A percentile compares a stretch with the other conserved stretches of the same genome.
Evolutionary conservation across 1,140 invertebrate species (phyloP).

Genomic region (Bombus picipes): DNA sequence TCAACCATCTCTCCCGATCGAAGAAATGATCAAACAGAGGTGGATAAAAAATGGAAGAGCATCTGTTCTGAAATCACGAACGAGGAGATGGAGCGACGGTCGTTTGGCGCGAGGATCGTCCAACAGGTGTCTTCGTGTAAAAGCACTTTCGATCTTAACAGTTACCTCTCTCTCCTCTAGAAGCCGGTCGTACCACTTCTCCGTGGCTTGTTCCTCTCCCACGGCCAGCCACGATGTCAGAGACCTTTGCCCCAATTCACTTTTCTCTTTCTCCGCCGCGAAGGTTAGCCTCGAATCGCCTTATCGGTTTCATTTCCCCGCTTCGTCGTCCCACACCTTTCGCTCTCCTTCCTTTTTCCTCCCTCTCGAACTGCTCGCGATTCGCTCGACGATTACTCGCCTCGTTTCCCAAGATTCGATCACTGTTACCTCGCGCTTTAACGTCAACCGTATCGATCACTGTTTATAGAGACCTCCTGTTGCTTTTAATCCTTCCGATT

Average conservation of each 20-base stretch:
- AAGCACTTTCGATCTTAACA: conserved; percentile 52
- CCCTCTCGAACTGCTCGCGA: not conserved
- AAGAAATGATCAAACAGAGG: not conserved
- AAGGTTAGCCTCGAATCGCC: conserved; percentile 32
- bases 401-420: not conserved
- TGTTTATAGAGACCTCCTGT: not conserved
- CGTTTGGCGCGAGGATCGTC: not conserved
- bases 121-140: conserved; percentile 45
- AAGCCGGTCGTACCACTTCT: conserved; percentile 20
- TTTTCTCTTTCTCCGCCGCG: conserved; percentile 43
- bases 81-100: not conserved
- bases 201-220: conserved; percentile 26
- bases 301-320: conserved; percentile 40
- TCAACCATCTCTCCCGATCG: not conserved
- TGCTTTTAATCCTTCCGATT: not conserved
- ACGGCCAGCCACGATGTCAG: conserved; percentile 44
- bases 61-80: not conserved
- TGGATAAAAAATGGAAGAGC: not conserved
- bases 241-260: conserved; percentile 54
- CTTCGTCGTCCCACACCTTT: conserved; percentile 14
- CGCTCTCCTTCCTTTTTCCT: conserved; percentile 6
- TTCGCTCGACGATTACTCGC: too few relatives aligned
- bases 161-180: conserved; percentile 19
- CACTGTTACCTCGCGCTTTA: not conserved
- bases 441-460: not conserved